A percentile compares a stretch with the other conserved stretches of the same genome.
Evolutionary conservation across 2,113 vertebrate species (phyloP).

Genomic region (Thinocorus orbignyianus): DNA sequence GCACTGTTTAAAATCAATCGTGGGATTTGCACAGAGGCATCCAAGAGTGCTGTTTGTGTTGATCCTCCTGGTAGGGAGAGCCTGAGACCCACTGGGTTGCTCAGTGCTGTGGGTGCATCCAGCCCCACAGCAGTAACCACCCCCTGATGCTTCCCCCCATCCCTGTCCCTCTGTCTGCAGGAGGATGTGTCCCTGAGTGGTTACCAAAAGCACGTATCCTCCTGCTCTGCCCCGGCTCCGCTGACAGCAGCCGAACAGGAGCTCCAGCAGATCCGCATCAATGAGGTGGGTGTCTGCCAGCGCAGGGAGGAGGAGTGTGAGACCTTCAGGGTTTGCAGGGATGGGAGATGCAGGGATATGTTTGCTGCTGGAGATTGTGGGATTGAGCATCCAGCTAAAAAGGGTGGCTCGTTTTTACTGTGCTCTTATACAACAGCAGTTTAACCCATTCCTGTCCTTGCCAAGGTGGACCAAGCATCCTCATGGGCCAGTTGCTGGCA

Average conservation of each 20-base stretch:
- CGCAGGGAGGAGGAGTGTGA: neutral
- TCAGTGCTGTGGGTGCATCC: neutral
- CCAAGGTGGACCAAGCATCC: neutral
- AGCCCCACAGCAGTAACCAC: fast-evolving
- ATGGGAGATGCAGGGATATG: neutral
- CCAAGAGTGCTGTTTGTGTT: fast-evolving
- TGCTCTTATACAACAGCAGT: fast-evolving
- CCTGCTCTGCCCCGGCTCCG: slow-evolving; percentile 85
- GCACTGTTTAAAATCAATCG: fast-evolving
- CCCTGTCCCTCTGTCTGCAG: slow-evolving; percentile 64
- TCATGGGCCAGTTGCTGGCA: neutral
- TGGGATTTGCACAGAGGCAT: neutral
- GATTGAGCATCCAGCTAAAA: neutral
- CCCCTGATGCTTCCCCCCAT: neutral
- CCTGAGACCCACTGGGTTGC: fast-evolving
- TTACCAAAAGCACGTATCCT: slow-evolving; percentile 90
- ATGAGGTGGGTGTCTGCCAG: slow-evolving; percentile 78
- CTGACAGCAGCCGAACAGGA: slow-evolving; percentile 92
- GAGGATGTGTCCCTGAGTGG: slow-evolving; percentile 93
- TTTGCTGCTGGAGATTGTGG: neutral
- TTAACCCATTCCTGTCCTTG: neutral
- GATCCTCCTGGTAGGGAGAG: neutral
- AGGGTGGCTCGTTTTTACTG: neutral
- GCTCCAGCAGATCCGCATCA: slow-evolving; percentile 91
- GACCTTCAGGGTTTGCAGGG: neutral